Base-by-base conservation (phyloP, 1,140 invertebrate genomes). In the Achroia grisella region DNA sequence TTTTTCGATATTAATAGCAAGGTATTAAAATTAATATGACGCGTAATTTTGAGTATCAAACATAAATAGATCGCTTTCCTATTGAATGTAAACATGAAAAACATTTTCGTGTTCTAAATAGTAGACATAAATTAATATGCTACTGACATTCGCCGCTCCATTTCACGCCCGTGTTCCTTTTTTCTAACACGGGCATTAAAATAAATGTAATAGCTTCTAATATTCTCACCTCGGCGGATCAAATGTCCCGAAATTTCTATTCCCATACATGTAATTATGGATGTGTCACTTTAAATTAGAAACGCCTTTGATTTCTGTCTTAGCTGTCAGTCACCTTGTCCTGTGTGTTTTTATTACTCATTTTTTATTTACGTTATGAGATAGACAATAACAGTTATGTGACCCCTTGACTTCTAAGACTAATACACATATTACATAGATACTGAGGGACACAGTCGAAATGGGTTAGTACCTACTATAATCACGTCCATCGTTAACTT, bases 271-370 rank as follows among this genome's bases (percentile, higher is more conserved):
- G 60, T 54, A 73, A 80, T 80, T 76, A 80, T 67, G 66, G 64
- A 70, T 65, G 42, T 76, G 71, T 76, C 74, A 74, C 61, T 72
- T 67, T 57, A 72, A 63, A 81, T 81, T 76, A 71, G 62, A 63
- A 63, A 67, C 61, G 62, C 36, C 62, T 65, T 72, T 55, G 55
- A 62, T 63, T 48, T 66, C 42, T 27, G 48, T 59, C 52, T 56
- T 43, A 57, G 56, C 52, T 70, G 70, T 54, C 57, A 56, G 47
- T 71, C 56, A 62, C 55, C 29, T 62, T 64, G 56, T 23, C 17
- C 17, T 23, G 17, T 3, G 17, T 23, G 2, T 23, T 23, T 23
- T 6, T 23, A 6, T 3, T 6, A 6, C 2, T 23, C 2, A 2
- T 23, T 2, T 23, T 23, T 23, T 23, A 23, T 23, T 23, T 23